Evolutionary conservation across 1,140 invertebrate species (phyloP), one percentile per base, ranked within the genome.

Genomic region (Zeugodacus cucurbitae): DNA sequence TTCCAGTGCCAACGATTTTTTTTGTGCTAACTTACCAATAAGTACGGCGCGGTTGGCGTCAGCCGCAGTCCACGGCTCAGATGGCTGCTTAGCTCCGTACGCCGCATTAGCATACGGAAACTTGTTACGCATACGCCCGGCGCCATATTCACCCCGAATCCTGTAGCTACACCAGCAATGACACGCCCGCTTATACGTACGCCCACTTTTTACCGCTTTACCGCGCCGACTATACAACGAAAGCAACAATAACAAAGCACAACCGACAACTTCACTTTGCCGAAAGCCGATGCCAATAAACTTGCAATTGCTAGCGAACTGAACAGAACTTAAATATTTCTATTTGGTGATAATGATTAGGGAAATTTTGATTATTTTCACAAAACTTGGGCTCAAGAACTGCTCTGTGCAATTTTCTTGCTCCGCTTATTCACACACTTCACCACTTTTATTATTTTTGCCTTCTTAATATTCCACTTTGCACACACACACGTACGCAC

Each of bases 71-170:
- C 90, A 64, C 89, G 87, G 29, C 82, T 88, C 32, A 89, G 86
- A 32, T 89, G 87, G 4, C 57, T 88, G 57, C 88, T 88, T 41
- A 88, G 58, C 88, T 89, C 87, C 82, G 82, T 78, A 74, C 89
- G 90, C 26, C 90, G 89, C 67, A 93, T 88, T 86, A 93, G 88
- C 88, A 91, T 89, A 85, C 90, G 90, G 58, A 91, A 88, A 89
- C 89, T 90, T 88, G 90, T 91, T 91, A 87, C 89, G 88, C 89
- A 88, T 90, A 89, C 87, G 86, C 89, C 87, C 86, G 86, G 89
- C 89, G 89, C 90, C 91, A 89, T 89, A 89, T 89, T 90, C 67
- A 82, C 74, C 20, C 74, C 37, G 26, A 82, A 82, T 82, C 74
- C 41, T 48, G n/a, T 82, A 82, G 14, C 74, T 48, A 48, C 74